Evolutionary conservation across 53 echinoderm and acorn worm genomes (phyloP).

Genomic region (Paracentrotus lividus): DNA sequence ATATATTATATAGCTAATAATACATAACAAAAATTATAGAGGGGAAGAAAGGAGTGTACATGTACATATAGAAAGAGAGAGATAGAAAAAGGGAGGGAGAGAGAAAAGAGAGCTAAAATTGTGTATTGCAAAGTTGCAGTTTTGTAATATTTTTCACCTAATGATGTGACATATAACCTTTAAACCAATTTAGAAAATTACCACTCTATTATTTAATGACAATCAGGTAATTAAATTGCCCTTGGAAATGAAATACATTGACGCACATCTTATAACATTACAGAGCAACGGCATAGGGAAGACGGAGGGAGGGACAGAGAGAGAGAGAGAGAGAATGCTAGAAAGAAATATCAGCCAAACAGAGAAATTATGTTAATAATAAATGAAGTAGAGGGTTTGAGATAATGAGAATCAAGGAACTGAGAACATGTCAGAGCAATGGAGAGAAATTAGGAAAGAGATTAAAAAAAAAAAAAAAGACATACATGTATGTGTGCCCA

Average conservation of each 20-base stretch:
- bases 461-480: too few relatives aligned
- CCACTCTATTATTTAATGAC: background rate
- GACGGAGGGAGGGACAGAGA: background rate
- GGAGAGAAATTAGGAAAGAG: too few relatives aligned
- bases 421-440: background rate
- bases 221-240: background rate
- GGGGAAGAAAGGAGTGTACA: too few relatives aligned
- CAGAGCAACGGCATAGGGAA: too few relatives aligned
- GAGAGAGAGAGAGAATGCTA: background rate
- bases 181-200: slow-evolving; percentile 13
- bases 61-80: background rate
- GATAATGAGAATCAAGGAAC: background rate
- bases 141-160: too few relatives aligned
- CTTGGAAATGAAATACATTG: background rate
- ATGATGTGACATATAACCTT: background rate
- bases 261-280: background rate
- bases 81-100: slow-evolving; percentile 27
- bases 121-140: background rate
- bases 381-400: too few relatives aligned
- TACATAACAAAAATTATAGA: too few relatives aligned
- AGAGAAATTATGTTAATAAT: too few relatives aligned
- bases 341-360: too few relatives aligned
- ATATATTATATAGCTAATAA: too few relatives aligned
- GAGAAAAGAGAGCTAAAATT: background rate
- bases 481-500: too few relatives aligned